Evolutionary conservation across 2,888 invertebrate genomes (phyloP), one percentile per base, ranked within the genome.

Genomic region (Hermaeophaga mercurialis): DNA sequence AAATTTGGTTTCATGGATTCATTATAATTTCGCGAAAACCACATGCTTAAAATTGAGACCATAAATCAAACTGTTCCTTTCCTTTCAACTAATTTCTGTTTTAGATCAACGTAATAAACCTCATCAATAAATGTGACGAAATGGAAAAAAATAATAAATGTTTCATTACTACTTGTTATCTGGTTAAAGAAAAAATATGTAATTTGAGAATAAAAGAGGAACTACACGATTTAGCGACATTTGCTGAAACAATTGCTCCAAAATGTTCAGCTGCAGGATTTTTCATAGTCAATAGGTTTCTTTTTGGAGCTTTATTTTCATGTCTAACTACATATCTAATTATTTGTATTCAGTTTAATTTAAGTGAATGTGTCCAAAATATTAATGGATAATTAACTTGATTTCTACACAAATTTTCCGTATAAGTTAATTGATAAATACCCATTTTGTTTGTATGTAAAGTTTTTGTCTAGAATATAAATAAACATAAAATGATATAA

Each of bases 271-370:
- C 53, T 0, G 53, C 48, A 6, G 57, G 38, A 12, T 47, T 57
- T 14, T 57, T 57, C 17, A 19, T 14, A 1, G 41, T 57, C 7
- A 47, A 57, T 15, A 46, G 43, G 17, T 36, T 34, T 5, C 5
- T 53, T 1, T 22, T 57, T n/a, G 44, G 43, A 11, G 18, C 43
- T 6, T 28, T 57, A 22, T 53, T 57, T 18, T 53, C 57, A 5
- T 43, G 36, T 31, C 24, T 28, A 14, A 41, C 48, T 2, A 48
- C 48, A 9, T 57, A 57, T 34, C 44, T 57, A 28, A 43, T 57
- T 38, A 43, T 57, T 17, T 53, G 57, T 11, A 28, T 53, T n/a
- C 57, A 57, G 11, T 53, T 57, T 19, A 41, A 43, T 15, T 15
- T 50, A 34, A 50, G 41, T 33, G 36, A 36, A 9, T 14, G 6